Conservation (phyloP, 2,797 vertebrate species). For the Lutra lutra region DNA sequence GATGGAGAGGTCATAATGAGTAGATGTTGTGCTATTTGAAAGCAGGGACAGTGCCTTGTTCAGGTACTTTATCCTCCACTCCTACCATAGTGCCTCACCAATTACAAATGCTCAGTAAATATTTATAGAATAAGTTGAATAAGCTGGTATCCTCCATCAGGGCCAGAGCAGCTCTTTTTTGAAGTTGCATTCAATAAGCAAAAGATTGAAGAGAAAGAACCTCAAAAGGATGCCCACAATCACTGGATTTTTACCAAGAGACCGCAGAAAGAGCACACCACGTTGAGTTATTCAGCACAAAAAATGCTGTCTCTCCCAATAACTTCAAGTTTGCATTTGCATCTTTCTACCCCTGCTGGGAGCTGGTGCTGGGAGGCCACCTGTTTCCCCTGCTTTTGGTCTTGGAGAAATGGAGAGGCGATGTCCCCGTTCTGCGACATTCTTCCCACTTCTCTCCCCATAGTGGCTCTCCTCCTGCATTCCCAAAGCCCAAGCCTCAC, state of each 20-base stretch:
- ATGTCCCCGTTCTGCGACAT: neutral
- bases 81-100: neutral
- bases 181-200: neutral
- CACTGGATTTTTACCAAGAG: slow-evolving; percentile 79
- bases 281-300: slow-evolving; percentile 77
- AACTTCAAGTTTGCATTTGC: slow-evolving; percentile 63
- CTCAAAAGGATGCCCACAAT: slow-evolving; percentile 50
- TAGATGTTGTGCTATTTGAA: neutral
- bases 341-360: slow-evolving; percentile 41
- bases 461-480: neutral
- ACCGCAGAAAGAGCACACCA: slow-evolving; percentile 70
- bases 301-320: slow-evolving; percentile 66
- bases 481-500: neutral
- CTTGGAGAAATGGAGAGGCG: neutral
- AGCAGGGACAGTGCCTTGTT: neutral
- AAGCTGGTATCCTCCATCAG: neutral
- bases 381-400: neutral
- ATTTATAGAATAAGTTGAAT: neutral
- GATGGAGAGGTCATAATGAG: neutral
- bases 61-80: neutral
- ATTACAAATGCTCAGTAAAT: neutral
- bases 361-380: neutral
- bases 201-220: neutral
- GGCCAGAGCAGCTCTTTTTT: neutral
- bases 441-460: neutral